These are phyloP conservation scores for Eudyptes chrysolophus DNA, from an alignment of 2,113 vertebrate species.

Conservation along the genomic window DNA sequence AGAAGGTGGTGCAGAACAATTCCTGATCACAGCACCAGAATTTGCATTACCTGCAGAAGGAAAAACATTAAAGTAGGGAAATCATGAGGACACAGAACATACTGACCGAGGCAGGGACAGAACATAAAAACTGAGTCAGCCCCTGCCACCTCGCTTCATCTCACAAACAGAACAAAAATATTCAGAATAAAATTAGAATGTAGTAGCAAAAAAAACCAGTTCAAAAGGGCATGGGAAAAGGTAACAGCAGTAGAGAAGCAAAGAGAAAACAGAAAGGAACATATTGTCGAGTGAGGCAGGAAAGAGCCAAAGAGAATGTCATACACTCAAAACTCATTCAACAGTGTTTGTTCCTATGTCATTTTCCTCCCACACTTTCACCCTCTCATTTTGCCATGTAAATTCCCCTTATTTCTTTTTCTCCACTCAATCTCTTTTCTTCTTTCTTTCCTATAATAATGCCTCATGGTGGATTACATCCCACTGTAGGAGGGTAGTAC, in stretches of 20 bases:
- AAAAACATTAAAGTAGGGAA: background rate
- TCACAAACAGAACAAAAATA: background rate
- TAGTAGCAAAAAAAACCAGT: background rate
- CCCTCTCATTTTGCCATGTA: background rate
- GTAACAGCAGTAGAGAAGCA: background rate
- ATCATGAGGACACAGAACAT: background rate
- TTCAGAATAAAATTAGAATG: background rate
- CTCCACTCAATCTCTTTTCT: background rate
- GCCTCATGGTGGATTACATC: background rate
- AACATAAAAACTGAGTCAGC: background rate
- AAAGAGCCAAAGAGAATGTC: background rate
- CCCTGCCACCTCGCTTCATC: background rate
- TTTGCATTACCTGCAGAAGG: constrained; percentile 5
- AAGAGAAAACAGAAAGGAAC: background rate
- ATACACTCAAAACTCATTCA: background rate
- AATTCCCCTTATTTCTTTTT: background rate
- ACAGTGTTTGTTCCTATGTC: background rate
- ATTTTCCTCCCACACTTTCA: background rate
- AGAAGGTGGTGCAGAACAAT: background rate
- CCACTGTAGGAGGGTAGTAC: background rate
- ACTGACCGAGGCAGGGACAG: background rate
- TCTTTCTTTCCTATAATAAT: background rate
- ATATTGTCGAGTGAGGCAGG: background rate
- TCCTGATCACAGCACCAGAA: background rate
- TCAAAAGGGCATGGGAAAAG: background rate